A percentile compares a stretch with the other conserved stretches of the same genome.
These are phyloP conservation scores for Origma solitaria DNA, from an alignment of 2,113 vertebrate genomes.

Conservation along the genomic window DNA sequence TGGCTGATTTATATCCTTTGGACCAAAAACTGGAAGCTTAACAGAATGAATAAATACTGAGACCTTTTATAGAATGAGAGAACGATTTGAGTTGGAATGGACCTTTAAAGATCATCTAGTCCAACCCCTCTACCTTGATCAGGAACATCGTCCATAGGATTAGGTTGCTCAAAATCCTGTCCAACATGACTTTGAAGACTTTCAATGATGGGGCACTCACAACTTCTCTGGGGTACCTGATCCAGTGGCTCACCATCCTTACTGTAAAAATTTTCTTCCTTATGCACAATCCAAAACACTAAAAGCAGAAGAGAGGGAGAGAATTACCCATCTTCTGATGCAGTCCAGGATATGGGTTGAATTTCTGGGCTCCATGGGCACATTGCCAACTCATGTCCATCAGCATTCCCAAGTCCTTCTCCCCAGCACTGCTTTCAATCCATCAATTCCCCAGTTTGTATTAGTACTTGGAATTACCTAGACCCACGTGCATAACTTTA, in stretches of 20 bases:
- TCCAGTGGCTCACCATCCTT: background rate
- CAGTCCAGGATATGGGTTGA: background rate
- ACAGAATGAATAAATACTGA: background rate
- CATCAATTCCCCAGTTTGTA: background rate
- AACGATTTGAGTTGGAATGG: background rate
- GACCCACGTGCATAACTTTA: background rate
- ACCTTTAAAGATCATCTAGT: background rate
- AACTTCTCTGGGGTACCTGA: background rate
- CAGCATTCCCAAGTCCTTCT: background rate
- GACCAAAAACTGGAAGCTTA: background rate
- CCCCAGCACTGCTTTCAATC: background rate
- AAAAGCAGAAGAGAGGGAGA: background rate
- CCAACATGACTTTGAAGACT: background rate
- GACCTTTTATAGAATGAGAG: background rate
- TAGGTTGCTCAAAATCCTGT: background rate
- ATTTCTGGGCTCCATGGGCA: background rate
- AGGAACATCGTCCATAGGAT: fast-evolving
- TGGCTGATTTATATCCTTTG: background rate
- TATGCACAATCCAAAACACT: background rate
- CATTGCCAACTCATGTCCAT: background rate
- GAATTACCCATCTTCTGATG: background rate
- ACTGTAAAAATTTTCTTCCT: background rate
- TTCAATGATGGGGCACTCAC: background rate
- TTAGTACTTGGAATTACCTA: background rate
- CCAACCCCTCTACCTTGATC: fast-evolving